Percentiles rank a stretch among this genome's conserved stretches.
Conservation (phyloP, 92 coral and sea anemone genomes). For the Zoanthus sociatus region DNA sequence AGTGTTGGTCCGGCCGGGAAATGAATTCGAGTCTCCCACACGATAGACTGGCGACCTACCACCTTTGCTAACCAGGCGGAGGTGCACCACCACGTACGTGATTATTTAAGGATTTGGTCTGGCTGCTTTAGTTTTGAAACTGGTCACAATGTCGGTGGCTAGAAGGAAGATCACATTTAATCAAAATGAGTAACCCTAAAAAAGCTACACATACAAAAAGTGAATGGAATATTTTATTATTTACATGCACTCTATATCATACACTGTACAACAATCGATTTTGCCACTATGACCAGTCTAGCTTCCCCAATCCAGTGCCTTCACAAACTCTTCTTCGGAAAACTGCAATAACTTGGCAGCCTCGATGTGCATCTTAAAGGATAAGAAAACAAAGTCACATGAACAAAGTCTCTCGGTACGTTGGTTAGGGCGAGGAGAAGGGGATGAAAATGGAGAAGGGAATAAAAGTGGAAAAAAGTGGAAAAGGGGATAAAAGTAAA, state of each 20-base stretch:
- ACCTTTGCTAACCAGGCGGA: too few species aligned
- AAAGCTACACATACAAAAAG: not conserved
- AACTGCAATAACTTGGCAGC: slow-evolving; percentile 95
- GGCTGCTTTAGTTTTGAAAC: too few species aligned
- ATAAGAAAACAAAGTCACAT: not conserved
- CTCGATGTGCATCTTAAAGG: slow-evolving; percentile 91
- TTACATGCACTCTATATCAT: not conserved
- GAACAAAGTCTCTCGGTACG: not conserved
- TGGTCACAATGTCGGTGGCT: not conserved
- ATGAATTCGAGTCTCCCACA: too few species aligned
- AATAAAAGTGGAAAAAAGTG: not conserved
- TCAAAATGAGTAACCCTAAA: not conserved
- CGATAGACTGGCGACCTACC: too few species aligned
- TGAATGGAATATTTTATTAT: not conserved
- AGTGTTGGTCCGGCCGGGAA: too few species aligned
- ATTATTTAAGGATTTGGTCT: not conserved
- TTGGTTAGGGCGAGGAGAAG: too few species aligned
- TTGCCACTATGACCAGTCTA: not conserved
- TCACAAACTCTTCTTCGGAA: slow-evolving; percentile 97
- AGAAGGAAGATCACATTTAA: not conserved
- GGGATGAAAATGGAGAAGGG: not conserved
- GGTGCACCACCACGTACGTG: too few species aligned
- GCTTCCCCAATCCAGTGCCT: slow-evolving; percentile 98
- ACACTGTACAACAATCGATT: not conserved
- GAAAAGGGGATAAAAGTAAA: too few species aligned